These are phyloP conservation scores for Forbesichthys papilliferus DNA, from an alignment of 2,113 vertebrate genomes.

Conservation along the genomic window DNA sequence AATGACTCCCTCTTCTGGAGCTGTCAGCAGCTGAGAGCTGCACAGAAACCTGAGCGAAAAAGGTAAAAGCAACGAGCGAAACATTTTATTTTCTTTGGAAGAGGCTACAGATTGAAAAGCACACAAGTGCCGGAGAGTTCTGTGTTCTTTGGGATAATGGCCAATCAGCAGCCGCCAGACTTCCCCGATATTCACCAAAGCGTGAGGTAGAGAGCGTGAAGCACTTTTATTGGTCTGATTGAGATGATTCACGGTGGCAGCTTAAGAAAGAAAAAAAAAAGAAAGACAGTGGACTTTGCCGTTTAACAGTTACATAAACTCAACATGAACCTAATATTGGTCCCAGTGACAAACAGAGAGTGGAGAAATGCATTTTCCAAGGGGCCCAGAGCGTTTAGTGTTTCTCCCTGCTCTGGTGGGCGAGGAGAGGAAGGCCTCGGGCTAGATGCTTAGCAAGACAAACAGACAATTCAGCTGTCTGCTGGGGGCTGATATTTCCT, in stretches of 20 bases:
- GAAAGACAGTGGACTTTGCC: conserved; percentile 10
- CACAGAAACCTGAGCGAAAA: conserved; percentile 6
- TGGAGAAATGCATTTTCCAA: background rate
- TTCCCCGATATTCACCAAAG: background rate
- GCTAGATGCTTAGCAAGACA: conserved; percentile 14
- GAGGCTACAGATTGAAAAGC: conserved; percentile 26
- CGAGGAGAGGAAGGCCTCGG: background rate
- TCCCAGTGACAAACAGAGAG: background rate
- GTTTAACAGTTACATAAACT: conserved; percentile 1
- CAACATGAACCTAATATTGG: background rate
- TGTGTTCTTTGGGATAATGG: conserved; percentile 12
- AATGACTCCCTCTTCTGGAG: conserved; percentile 24
- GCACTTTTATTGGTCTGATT: conserved; percentile 10
- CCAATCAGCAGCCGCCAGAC: conserved; percentile 34
- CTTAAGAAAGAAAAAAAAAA: background rate
- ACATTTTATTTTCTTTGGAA: background rate
- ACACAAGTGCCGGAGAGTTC: background rate
- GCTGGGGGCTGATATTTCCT: conserved; percentile 13
- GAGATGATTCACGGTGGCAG: conserved; percentile 2
- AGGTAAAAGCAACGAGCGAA: conserved; percentile 7
- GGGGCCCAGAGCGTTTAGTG: background rate
- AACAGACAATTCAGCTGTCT: conserved; percentile 2
- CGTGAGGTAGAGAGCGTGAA: background rate
- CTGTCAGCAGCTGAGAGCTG: conserved; percentile 35
- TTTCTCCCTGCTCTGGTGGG: background rate